Evolutionary conservation across 2,888 invertebrate genomes (phyloP), one percentile per base, ranked within the genome.

Genomic region (Flexamia atlantica): DNA sequence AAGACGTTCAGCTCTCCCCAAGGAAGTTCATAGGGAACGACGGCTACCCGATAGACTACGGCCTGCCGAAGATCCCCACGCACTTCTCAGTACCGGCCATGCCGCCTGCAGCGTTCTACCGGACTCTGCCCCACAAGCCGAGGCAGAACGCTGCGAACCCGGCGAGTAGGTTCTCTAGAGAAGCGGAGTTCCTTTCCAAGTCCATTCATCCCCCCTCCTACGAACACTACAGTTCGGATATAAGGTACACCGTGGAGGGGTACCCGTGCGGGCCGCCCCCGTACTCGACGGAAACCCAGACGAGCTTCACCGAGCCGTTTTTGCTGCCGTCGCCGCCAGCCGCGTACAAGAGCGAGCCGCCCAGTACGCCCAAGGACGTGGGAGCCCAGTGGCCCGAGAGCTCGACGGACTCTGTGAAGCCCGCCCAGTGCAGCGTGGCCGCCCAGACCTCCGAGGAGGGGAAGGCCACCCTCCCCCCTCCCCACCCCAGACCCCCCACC

Each of bases 211-310:
- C 92, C 1, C 89, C 91, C 2, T 92, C 92, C 88, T 93, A 88
- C 83, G 88, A 89, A 81, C 88, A 87, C 64, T 88, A 87, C 85
- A 86, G 80, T 14, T 90, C 91, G 81, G 93, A 93, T 89, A 93
- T 95, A 79, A 92, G 96, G 86, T 95, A 95, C 89, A 96, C 96
- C 4, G 94, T 95, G 83, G 96, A 96, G 87, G 96, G 96, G 10
- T 96, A 96, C 89, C 96, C 96, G 0, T 93, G 93, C 81, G 92
- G 92, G 64, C 87, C 89, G 20, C 89, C 89, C 32, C 87, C 89
- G 36, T 87, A 87, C 85, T 85, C 87, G 60, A 81, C 86, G 20
- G 85, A 84, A 2, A 83, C 83, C 10, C 64, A 64, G 28, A 80
- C 79, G 1, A 32, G 60, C 3, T 84, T 84, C 60, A 28, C 84